Base-by-base conservation (phyloP, 1,140 invertebrate genomes). In the Calephelis virginiensis region DNA sequence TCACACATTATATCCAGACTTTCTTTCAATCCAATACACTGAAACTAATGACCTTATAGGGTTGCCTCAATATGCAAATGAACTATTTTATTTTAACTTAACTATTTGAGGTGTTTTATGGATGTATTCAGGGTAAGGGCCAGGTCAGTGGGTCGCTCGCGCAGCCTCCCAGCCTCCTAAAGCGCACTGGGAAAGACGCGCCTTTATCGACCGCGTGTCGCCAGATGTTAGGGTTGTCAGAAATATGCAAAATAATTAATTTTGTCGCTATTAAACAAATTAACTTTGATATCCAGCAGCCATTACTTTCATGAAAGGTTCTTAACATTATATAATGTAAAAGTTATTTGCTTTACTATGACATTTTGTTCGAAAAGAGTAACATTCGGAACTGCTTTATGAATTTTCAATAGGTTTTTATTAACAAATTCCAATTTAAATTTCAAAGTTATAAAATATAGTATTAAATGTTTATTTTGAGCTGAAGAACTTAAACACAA, bases 81-180 rank as follows among this genome's bases (percentile, higher is more conserved):
- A 56, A 45, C 13, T 37, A 64, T 62, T 65, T 8, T 43, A 43
- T 43, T 77, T 75, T 66, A 77, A 63, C 76, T 71, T 62, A 43
- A 63, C 62, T 63, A 63, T 68, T 68, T 74, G 69, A 71, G 81
- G 79, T 73, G 74, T 75, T 78, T 84, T 72, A 72, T 70, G 76
- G 84, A 71, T 77, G 79, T 73, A 73, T 75, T 73, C 70, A 75
- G 77, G 64, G 65, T 59, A 65, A 71, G 68, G 86, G 80, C 84
- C 83, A 76, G 88, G 88, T 91, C 85, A 91, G 83, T 91, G 86
- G 88, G 88, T 89, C 88, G 88, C 82, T 77, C 83, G 83, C 85
- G 83, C 83, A 88, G 81, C 82, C 82, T 85, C 63, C 69, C 72
- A 71, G 66, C 64, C 61, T 71, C 84, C 81, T 73, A 73, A 76